Conservation (phyloP, 1,140 invertebrate species). For the Hyposmocoma kahamanoa region DNA sequence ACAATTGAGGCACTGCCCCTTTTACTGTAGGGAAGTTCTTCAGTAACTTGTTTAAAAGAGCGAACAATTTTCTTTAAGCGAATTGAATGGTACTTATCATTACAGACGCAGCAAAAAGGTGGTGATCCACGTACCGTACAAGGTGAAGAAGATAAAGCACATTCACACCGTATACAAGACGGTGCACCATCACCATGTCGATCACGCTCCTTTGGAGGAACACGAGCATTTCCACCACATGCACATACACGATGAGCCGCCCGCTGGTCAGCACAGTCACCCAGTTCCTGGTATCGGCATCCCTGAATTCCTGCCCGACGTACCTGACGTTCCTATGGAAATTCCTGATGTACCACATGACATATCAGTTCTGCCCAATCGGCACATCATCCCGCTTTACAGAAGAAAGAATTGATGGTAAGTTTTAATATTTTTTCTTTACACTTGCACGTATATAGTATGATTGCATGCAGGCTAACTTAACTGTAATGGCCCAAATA, state of each 20-base stretch:
- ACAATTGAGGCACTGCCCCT: no score
- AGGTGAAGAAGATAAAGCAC: conserved; percentile 78
- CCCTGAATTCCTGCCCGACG: conserved; percentile 51
- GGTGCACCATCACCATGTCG: conserved; percentile 71
- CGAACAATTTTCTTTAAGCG: no score
- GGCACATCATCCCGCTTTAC: conserved; percentile 27
- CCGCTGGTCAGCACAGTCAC: conserved; percentile 27
- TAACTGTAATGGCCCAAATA: no score
- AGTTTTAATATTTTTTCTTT: background rate
- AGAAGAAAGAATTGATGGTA: conserved; percentile 11
- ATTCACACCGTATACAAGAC: conserved; percentile 79
- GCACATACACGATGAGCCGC: conserved; percentile 42
- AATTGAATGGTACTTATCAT: conserved; percentile 5
- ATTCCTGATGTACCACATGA: conserved; percentile 33
- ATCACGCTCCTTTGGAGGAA: conserved; percentile 44
- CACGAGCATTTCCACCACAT: conserved; percentile 67
- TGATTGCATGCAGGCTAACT: no score
- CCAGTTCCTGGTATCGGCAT: conserved; percentile 37
- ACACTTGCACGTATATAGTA: no score
- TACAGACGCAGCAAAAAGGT: conserved; percentile 74
- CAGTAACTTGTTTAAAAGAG: no score
- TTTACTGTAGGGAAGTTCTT: no score
- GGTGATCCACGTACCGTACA: conserved; percentile 76
- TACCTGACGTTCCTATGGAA: conserved; percentile 30
- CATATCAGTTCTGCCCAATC: conserved; percentile 21